Conservation (phyloP, 2,888 invertebrate genomes). For the Therioaphis trifolii region DNA sequence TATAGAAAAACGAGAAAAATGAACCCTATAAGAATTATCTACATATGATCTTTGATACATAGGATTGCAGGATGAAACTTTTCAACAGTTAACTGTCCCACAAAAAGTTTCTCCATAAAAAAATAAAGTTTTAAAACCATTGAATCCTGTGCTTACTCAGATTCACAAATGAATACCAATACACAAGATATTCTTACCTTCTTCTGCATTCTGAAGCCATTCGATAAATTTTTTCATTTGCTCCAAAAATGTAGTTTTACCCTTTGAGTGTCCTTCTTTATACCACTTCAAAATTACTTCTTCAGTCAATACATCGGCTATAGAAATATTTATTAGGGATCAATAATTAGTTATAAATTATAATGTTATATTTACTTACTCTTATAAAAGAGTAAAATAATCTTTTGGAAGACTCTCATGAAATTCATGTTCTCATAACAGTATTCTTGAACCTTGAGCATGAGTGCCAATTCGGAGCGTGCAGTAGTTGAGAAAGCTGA, state of each 20-base stretch:
- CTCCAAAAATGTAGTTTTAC: slow-evolving; percentile 96
- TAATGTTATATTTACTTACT: slow-evolving; percentile 71
- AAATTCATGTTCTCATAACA: slow-evolving; percentile 99
- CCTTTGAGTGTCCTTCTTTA: slow-evolving; percentile 94
- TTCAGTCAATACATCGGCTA: slow-evolving; percentile 92
- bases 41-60: no score
- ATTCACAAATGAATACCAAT: no score
- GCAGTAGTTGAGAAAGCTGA: slow-evolving; percentile 87
- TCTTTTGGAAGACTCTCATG: slow-evolving; percentile 98
- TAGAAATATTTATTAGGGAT: slow-evolving; percentile 17
- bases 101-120: no score
- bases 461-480: slow-evolving; percentile 87
- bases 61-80: no score
- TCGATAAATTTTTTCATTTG: slow-evolving; percentile 98
- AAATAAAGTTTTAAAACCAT: no score
- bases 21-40: no score
- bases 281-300: slow-evolving; percentile 97
- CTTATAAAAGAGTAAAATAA: slow-evolving; percentile 95
- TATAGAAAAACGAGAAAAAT: no score
- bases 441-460: slow-evolving; percentile 95
- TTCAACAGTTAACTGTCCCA: no score
- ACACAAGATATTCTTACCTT: no score
- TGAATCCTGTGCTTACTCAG: no score
- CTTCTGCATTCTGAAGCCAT: slow-evolving; percentile 97
- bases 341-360: background rate